phyloP scores from a whole-genome alignment of 2,888 invertebrate genomes.

The Drosophila quinaria region DNA sequence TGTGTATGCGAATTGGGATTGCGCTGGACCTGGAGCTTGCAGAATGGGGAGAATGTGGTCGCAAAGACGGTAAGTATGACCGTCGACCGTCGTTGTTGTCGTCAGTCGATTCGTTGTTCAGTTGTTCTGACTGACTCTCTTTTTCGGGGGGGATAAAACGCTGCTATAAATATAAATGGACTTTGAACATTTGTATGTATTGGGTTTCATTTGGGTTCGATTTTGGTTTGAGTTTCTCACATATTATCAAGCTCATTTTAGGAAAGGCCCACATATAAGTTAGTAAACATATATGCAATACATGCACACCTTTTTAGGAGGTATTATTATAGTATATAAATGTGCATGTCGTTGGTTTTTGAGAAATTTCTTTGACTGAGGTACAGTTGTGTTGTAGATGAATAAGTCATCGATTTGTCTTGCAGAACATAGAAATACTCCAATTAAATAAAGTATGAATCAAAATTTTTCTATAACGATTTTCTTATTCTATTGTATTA shows the following conservation, averaged over 20 bases:
- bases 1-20: constrained; percentile 59
- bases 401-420: not conserved
- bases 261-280: constrained; percentile 34
- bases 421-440: not conserved
- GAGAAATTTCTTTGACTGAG: not conserved
- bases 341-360: constrained; percentile 2
- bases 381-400: constrained; percentile 44
- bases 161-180: constrained; percentile 72
- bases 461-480: not conserved
- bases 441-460: not conserved
- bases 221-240: constrained; percentile 50
- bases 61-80: constrained; percentile 42
- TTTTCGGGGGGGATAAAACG: constrained; percentile 35
- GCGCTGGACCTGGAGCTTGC: constrained; percentile 25
- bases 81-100: constrained; percentile 9
- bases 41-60: constrained; percentile 33
- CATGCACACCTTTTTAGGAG: constrained; percentile 24
- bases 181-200: constrained; percentile 63
- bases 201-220: constrained; percentile 67
- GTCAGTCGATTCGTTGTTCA: constrained; percentile 29
- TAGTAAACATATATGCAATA: constrained; percentile 12
- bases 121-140: constrained; percentile 46
- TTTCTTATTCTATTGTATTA: not conserved
- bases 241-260: constrained; percentile 34
- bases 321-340: constrained; percentile 43